Percentiles rank a stretch among this genome's conserved stretches.
phyloP scores from a whole-genome alignment of 2,113 vertebrate genomes.

The Nannobrachium achirus region DNA sequence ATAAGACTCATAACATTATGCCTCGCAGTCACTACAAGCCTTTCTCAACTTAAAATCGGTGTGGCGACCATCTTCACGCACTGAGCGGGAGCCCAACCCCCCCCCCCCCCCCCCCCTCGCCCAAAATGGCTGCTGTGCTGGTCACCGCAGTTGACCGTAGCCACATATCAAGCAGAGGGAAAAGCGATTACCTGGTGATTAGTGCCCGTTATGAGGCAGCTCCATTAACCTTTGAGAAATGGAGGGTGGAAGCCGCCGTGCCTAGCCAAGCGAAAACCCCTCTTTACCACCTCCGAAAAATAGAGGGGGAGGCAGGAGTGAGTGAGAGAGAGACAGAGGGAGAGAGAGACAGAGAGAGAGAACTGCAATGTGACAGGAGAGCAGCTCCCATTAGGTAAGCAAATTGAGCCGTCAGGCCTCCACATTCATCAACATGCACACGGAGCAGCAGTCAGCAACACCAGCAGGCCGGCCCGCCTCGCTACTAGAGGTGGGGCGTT shows the following conservation, averaged over 20 bases:
- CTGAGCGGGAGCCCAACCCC: conserved; percentile 3
- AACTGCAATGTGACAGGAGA: conserved; percentile 56
- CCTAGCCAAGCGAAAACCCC: conserved; percentile 55
- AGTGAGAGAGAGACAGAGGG: conserved; percentile 5
- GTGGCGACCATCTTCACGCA: conserved; percentile 21
- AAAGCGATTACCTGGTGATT: conserved; percentile 72
- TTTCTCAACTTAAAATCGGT: neutral
- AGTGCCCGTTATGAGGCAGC: conserved; percentile 64
- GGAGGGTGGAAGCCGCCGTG: conserved; percentile 58
- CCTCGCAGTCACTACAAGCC: neutral
- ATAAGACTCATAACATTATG: neutral
- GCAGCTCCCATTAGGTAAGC: conserved; percentile 77
- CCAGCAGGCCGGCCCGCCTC: conserved; percentile 45
- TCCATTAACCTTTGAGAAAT: conserved; percentile 75
- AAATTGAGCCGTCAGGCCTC: conserved; percentile 71
- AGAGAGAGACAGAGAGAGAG: neutral
- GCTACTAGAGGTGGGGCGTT: too few relatives aligned
- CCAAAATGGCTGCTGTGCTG: conserved; percentile 39
- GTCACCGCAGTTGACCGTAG: conserved; percentile 53
- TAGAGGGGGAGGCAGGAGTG: conserved; percentile 33
- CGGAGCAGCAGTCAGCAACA: conserved; percentile 66
- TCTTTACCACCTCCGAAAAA: conserved; percentile 35
- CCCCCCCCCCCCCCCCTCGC: neutral
- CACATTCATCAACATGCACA: conserved; percentile 69
- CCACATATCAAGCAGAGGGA: conserved; percentile 50